Conservation (phyloP, 1,140 invertebrate genomes). For the Diabrotica virgifera region DNA sequence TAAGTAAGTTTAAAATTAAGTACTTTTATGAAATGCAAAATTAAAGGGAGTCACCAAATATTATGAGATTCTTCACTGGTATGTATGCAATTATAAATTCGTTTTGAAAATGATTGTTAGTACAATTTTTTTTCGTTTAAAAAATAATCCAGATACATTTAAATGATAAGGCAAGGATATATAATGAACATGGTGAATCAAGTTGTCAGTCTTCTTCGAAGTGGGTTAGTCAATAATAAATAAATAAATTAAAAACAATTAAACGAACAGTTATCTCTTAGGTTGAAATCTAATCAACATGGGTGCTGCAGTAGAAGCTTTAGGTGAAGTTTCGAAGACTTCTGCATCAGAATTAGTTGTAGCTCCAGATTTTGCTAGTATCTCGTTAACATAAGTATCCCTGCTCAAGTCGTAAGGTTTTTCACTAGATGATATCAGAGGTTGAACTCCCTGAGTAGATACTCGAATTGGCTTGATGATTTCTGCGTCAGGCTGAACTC, state of each 20-base stretch:
- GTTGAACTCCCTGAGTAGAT: no score
- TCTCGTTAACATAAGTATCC: conserved; percentile 36
- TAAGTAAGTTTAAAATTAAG: no score
- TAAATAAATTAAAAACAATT: conserved; percentile 16
- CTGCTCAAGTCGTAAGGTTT: conserved; percentile 26
- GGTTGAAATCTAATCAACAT: not conserved
- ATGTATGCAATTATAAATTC: no score
- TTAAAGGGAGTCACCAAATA: no score
- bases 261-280: conserved; percentile 1
- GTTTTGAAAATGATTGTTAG: no score
- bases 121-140: no score
- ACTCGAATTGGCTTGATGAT: not conserved
- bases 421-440: not conserved
- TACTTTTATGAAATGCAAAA: no score
- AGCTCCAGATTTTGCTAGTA: conserved; percentile 28
- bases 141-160: no score
- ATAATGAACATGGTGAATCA: not conserved
- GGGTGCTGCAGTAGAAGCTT: not conserved
- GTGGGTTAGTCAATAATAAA: conserved; percentile 11
- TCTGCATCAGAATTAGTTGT: conserved; percentile 36
- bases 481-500: conserved; percentile 30
- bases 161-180: no score
- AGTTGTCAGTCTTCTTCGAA: not conserved
- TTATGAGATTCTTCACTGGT: no score
- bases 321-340: not conserved